Evolutionary conservation across 2,888 invertebrate species (phyloP).

Genomic region (Drosophila neoperkinsi): DNA sequence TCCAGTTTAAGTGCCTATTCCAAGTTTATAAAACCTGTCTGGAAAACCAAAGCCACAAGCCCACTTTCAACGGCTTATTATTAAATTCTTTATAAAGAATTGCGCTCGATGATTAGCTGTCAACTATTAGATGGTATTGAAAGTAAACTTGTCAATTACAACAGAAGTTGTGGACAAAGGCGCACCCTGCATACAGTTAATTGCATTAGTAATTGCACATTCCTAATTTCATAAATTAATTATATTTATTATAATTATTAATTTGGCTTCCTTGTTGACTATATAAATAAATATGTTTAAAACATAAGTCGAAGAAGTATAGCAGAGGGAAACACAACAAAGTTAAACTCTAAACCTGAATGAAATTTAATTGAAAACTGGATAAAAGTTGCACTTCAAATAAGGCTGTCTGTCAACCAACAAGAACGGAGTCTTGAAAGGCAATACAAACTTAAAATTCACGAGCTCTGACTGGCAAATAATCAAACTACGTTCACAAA

Average conservation of each 20-base stretch:
- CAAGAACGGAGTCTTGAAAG: not conserved
- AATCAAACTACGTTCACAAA: not conserved
- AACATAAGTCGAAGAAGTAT: not conserved
- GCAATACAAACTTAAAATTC: not conserved
- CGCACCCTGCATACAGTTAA: not conserved
- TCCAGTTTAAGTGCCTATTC: not conserved
- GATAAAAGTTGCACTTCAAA: not conserved
- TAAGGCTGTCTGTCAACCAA: too few species aligned
- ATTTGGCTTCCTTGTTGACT: not conserved
- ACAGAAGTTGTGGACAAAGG: not conserved
- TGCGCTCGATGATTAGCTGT: slow-evolving; percentile 19
- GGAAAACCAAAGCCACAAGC: not conserved
- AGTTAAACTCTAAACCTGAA: not conserved
- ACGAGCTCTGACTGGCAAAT: not conserved
- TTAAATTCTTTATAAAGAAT: not conserved
- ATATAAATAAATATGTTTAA: not conserved
- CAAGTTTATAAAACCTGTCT: slow-evolving; percentile 6
- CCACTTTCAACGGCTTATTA: not conserved
- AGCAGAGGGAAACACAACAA: not conserved
- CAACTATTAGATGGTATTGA: not conserved
- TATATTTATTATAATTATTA: not conserved
- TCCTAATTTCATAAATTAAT: not conserved
- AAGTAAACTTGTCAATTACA: not conserved
- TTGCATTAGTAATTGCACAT: not conserved
- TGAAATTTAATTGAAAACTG: not conserved